A percentile compares a stretch with the other conserved stretches of the same genome.
These are phyloP conservation scores for Philotrypesis tridentata DNA, from an alignment of 1,140 invertebrate species.

Conservation along the genomic window DNA sequence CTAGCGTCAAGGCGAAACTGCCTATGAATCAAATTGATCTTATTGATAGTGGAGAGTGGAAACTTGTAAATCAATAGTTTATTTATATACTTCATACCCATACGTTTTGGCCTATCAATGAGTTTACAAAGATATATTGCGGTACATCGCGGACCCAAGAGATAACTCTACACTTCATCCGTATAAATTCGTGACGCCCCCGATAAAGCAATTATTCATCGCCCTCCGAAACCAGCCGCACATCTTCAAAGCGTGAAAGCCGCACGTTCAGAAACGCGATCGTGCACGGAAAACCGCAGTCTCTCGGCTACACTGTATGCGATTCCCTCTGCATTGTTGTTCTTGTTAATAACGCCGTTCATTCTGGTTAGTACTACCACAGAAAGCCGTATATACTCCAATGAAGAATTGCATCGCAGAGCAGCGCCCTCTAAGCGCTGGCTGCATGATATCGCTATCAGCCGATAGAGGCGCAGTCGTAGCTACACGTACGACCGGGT, in stretches of 20 bases:
- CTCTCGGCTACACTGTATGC: neutral
- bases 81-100: too few species aligned
- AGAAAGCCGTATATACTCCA: neutral
- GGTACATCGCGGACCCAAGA: too few species aligned
- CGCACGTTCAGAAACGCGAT: neutral
- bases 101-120: too few species aligned
- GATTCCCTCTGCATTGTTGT: neutral
- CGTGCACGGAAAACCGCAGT: neutral
- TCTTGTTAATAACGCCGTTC: neutral
- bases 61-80: too few species aligned
- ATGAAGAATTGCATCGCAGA: neutral
- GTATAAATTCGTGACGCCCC: neutral
- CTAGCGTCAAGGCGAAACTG: too few species aligned
- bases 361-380: neutral
- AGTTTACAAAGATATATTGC: too few species aligned
- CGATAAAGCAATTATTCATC: too few species aligned
- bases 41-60: too few species aligned
- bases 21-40: too few species aligned
- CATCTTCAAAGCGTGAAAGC: neutral
- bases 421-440: neutral
- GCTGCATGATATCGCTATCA: neutral
- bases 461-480: neutral
- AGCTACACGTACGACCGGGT: too few species aligned
- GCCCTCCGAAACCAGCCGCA: too few species aligned
- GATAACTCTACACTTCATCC: too few species aligned